Evolutionary conservation across 2,113 vertebrate genomes (phyloP).

Genomic region (Marmota monax): DNA sequence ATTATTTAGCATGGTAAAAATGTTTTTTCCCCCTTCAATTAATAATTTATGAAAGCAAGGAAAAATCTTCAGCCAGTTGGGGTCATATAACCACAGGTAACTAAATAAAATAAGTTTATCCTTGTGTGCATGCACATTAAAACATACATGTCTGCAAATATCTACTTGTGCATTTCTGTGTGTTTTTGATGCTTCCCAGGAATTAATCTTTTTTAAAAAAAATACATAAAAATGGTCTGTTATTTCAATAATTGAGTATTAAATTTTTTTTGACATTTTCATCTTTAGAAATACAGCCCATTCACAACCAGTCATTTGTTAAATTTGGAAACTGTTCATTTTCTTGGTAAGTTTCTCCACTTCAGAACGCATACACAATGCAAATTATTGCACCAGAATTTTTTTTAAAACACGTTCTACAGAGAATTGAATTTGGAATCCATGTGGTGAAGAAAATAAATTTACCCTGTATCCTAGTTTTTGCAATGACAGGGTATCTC

Average conservation of each 20-base stretch:
- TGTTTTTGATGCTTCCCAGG: neutral
- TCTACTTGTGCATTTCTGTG: neutral
- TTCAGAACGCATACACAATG: constrained; percentile 47
- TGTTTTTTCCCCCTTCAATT: neutral
- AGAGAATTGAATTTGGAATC: constrained; percentile 60
- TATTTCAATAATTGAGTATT: constrained; percentile 72
- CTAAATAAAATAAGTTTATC: neutral
- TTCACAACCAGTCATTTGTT: constrained; percentile 70
- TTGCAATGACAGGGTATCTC: constrained; percentile 23
- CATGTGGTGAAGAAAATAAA: constrained; percentile 65
- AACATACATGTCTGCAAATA: neutral
- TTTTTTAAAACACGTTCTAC: constrained; percentile 47
- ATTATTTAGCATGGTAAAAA: neutral
- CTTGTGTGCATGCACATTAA: neutral
- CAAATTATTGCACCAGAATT: neutral
- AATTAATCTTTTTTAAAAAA: neutral
- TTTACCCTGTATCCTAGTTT: neutral
- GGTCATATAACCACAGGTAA: neutral
- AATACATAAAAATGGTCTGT: constrained; percentile 11
- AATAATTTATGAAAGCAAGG: constrained; percentile 24
- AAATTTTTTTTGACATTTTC: constrained; percentile 70
- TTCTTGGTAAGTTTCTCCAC: constrained; percentile 64
- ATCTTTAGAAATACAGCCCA: constrained; percentile 61
- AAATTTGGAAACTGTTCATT: constrained; percentile 80
- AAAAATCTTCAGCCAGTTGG: neutral